Evolutionary conservation across 2,797 vertebrate species (phyloP).

Genomic region (Chelon auratus): DNA sequence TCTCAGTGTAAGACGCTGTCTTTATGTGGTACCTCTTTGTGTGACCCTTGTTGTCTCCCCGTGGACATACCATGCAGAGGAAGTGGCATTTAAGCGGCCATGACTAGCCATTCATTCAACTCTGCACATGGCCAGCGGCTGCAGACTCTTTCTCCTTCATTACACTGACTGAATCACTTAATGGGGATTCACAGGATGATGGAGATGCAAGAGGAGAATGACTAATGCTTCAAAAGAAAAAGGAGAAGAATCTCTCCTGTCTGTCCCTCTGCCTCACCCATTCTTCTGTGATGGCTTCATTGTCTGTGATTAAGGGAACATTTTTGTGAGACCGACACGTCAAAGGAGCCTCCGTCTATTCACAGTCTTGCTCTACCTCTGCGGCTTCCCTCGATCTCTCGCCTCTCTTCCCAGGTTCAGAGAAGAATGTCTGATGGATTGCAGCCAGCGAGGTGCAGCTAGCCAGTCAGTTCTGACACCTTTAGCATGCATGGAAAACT

Average conservation of each 20-base stretch:
- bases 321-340: constrained; percentile 43
- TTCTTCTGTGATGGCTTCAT: constrained; percentile 36
- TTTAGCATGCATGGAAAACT: constrained; percentile 16
- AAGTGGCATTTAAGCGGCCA: constrained; percentile 28
- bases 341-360: constrained; percentile 20
- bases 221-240: constrained; percentile 33
- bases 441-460: constrained; percentile 5
- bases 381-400: neutral
- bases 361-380: neutral
- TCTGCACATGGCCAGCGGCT: constrained; percentile 9
- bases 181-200: constrained; percentile 31
- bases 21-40: constrained; percentile 7
- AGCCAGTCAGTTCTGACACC: constrained; percentile 15
- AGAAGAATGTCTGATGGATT: constrained; percentile 18
- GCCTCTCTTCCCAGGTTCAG: constrained; percentile 4
- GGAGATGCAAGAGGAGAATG: constrained; percentile 25
- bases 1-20: neutral
- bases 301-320: constrained; percentile 45
- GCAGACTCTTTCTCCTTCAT: constrained; percentile 37
- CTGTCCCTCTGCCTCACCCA: constrained; percentile 3
- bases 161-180: constrained; percentile 33
- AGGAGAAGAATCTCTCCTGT: constrained; percentile 20
- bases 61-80: constrained; percentile 7
- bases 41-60: neutral
- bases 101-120: constrained; percentile 15